Conservation (phyloP, 2,888 invertebrate species). For the Drosophila nr. fundita region DNA sequence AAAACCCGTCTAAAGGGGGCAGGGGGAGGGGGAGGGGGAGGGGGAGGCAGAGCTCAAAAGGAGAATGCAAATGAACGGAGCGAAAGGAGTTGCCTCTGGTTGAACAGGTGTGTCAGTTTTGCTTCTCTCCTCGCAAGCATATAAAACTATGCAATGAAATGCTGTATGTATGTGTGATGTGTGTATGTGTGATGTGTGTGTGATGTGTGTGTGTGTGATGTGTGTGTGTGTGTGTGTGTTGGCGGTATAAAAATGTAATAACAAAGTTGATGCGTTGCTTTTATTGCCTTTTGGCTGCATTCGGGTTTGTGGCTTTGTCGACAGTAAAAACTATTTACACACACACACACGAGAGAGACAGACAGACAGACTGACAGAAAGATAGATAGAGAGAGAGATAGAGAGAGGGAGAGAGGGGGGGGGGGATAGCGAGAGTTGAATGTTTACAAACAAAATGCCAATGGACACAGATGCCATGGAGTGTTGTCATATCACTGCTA, state of each 20-base stretch:
- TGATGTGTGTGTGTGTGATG: conserved; percentile 17
- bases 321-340: conserved; percentile 73
- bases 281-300: conserved; percentile 69
- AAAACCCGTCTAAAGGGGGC: neutral
- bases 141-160: conserved; percentile 60
- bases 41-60: conserved; percentile 39
- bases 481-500: conserved; percentile 69
- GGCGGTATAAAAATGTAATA: conserved; percentile 69
- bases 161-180: conserved; percentile 11
- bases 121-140: conserved; percentile 35
- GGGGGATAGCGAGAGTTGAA: conserved; percentile 5
- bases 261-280: conserved; percentile 74
- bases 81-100: conserved; percentile 20
- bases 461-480: conserved; percentile 68
- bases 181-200: conserved; percentile 2
- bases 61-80: conserved; percentile 64
- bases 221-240: conserved; percentile 21
- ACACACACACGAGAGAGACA: conserved; percentile 14
- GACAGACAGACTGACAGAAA: neutral
- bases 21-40: neutral
- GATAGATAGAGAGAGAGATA: conserved; percentile 8
- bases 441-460: conserved; percentile 77
- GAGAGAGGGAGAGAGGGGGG: conserved; percentile 1
- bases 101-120: conserved; percentile 69
- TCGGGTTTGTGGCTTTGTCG: conserved; percentile 36